These are phyloP conservation scores for Podargus strigoides DNA, from an alignment of 2,797 vertebrate genomes.

Conservation along the genomic window DNA sequence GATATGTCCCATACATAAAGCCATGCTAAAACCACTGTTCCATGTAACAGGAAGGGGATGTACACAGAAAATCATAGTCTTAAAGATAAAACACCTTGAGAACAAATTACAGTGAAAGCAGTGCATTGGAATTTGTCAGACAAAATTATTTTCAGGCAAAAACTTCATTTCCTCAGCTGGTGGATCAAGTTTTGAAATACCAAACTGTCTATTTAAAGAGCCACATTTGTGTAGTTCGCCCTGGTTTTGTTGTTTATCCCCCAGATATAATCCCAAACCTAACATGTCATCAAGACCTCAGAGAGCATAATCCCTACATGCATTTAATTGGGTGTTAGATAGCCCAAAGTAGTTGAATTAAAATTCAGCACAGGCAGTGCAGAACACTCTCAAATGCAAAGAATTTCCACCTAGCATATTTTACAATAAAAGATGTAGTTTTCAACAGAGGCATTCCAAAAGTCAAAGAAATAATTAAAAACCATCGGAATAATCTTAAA, in stretches of 20 bases:
- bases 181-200: neutral
- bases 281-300: neutral
- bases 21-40: neutral
- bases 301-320: neutral
- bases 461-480: neutral
- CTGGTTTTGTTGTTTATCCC: neutral
- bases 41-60: neutral
- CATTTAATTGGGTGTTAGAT: neutral
- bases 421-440: neutral
- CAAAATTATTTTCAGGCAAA: neutral
- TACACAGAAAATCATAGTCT: neutral
- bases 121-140: neutral
- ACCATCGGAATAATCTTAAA: neutral
- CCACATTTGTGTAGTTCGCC: neutral
- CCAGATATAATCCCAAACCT: constrained; percentile 9
- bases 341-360: neutral
- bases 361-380: neutral
- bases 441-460: neutral
- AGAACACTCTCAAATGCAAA: neutral
- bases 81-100: neutral
- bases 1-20: neutral
- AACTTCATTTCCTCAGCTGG: neutral
- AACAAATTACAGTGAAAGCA: neutral
- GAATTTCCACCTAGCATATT: neutral
- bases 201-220: neutral